Base-by-base conservation (phyloP, 2,113 vertebrate species). In the Poecile atricapillus region DNA sequence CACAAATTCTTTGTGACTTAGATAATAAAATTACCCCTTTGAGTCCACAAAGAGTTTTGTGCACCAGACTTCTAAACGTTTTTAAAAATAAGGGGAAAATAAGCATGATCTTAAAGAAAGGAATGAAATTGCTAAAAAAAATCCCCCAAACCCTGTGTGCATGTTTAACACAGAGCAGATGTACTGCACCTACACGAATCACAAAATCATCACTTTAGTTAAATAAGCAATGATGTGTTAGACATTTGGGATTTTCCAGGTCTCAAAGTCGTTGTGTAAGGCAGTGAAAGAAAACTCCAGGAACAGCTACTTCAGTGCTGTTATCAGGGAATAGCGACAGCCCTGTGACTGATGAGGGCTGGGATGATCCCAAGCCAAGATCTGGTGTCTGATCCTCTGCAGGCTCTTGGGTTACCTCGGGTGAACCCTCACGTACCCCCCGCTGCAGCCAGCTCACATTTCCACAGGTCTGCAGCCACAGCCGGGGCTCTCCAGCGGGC, bases 301-400 rank as follows among this genome's bases (percentile, higher is more conserved):
- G 3, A 1, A 4, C 22, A 0, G 5, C 68, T 27, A 0, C 13
- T 13, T 13, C 39, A 46, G 27, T 0, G 58, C 49, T 12, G 7
- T 30, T 7, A 13, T 5, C 3, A 9, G 27, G 7, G 64, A 10
- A 13, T 22, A 37, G 28, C 0, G 50, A 3, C 24, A n/a, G 28
- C 20, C 6, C 62, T 6, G 43, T 2, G 14, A 13, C 33, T 1
- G 37, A 12, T 1, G 35, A 16, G 43, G 46, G 8, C 37, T 4
- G 56, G 30, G 19, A 16, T 1, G 20, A 4, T 31, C 20, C 20
- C 86, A 25, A 2, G 11, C 1, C 27, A 5, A 28, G 47, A 8
- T 39, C 17, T 7, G 30, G 46, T 39, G 56, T 39, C 46, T 2
- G 37, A 31, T 62, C 13, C 69, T 11, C 68, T 10, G 6, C 84